Conservation (phyloP, 2,113 vertebrate genomes). For the Dromiciops gliroides region DNA sequence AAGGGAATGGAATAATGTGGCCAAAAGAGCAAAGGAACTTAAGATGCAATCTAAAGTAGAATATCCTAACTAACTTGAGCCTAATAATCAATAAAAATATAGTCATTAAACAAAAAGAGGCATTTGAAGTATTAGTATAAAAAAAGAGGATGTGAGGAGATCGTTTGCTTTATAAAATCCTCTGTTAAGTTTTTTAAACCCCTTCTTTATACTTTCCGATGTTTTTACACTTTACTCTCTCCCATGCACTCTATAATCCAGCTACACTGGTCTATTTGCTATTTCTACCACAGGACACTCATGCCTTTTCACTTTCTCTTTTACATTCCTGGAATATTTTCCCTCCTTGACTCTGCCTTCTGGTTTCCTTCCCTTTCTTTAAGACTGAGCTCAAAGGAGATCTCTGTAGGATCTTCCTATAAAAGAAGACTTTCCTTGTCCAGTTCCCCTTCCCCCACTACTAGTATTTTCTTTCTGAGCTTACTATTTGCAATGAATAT, state of each 20-base stretch:
- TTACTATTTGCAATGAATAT: not conserved
- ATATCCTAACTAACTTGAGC: not conserved
- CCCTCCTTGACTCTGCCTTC: not conserved
- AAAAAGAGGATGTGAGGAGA: not conserved
- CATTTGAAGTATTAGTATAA: not conserved
- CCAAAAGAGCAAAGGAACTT: not conserved
- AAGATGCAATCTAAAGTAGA: not conserved
- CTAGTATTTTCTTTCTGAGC: not conserved
- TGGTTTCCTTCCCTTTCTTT: not conserved
- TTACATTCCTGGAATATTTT: not conserved
- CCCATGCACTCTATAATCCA: not conserved
- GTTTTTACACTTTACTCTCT: not conserved
- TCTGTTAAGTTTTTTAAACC: not conserved
- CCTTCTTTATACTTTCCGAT: not conserved
- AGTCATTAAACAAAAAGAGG: not conserved
- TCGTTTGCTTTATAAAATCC: not conserved
- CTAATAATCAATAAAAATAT: not conserved
- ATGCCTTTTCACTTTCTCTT: not conserved
- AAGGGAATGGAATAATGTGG: not conserved
- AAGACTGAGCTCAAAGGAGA: not conserved
- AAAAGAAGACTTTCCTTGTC: not conserved
- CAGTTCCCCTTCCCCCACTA: accelerated
- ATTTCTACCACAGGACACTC: not conserved
- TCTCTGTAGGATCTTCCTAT: not conserved
- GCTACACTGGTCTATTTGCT: not conserved